Percentiles rank a stretch among this genome's conserved stretches.
These are phyloP conservation scores for Conchocele bisecta DNA, from an alignment of 2,888 invertebrate genomes.

Conservation along the genomic window DNA sequence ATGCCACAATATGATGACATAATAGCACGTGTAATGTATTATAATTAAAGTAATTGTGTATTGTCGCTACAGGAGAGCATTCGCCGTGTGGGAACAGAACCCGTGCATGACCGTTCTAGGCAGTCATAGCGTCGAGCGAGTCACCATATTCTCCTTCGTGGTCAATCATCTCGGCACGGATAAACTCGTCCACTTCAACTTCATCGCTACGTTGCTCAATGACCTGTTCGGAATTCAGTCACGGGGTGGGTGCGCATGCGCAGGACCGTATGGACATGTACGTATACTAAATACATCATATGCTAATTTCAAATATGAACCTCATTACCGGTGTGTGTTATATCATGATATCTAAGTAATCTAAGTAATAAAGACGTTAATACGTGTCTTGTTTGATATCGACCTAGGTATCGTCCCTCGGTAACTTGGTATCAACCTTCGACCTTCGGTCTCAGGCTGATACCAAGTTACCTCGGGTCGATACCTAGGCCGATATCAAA, in stretches of 20 bases:
- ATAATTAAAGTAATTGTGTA: background rate
- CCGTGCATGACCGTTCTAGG: slow-evolving; percentile 88
- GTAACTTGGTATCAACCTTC: too few relatives aligned
- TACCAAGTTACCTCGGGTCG: too few relatives aligned
- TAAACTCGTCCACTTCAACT: slow-evolving; percentile 68
- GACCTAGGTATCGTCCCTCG: too few relatives aligned
- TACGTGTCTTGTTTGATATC: too few relatives aligned
- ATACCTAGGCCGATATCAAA: too few relatives aligned
- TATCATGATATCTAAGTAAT: too few relatives aligned
- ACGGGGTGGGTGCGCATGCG: slow-evolving; percentile 73
- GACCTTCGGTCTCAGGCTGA: too few relatives aligned
- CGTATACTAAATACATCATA: too few relatives aligned
- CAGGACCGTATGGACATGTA: slow-evolving; percentile 71
- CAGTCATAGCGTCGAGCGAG: slow-evolving; percentile 82
- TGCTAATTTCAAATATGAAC: too few relatives aligned
- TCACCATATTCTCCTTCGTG: slow-evolving; percentile 93
- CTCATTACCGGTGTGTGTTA: too few relatives aligned
- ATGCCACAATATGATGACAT: background rate
- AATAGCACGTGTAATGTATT: background rate
- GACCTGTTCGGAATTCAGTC: slow-evolving; percentile 74
- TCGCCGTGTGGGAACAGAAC: slow-evolving; percentile 55
- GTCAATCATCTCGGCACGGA: slow-evolving; percentile 88
- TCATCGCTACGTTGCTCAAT: slow-evolving; percentile 65
- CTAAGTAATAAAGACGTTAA: too few relatives aligned
- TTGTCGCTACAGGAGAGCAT: slow-evolving; percentile 42